A percentile compares a stretch with the other conserved stretches of the same genome.
phyloP scores from a whole-genome alignment of 1,140 invertebrate genomes.

The Musca domestica region DNA sequence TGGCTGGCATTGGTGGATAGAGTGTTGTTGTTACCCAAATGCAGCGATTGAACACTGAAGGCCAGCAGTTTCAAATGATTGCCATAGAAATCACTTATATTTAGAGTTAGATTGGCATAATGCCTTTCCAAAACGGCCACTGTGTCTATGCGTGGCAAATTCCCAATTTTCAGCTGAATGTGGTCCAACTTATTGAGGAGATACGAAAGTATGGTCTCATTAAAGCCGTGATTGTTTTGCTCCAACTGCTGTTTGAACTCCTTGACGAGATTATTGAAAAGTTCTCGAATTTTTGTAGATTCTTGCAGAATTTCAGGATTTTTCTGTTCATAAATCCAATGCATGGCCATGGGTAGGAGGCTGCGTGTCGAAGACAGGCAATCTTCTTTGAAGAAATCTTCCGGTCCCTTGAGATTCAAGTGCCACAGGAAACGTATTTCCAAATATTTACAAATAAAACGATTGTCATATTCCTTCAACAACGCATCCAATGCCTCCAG shows the following conservation, averaged over 20 bases:
- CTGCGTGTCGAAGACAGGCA: slow-evolving; percentile 35
- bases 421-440: slow-evolving; percentile 38
- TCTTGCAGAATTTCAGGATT: slow-evolving; percentile 1
- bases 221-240: slow-evolving; percentile 11
- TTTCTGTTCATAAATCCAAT: slow-evolving; percentile 32
- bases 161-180: slow-evolving; percentile 40
- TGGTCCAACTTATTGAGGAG: slow-evolving; percentile 26
- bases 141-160: slow-evolving; percentile 31
- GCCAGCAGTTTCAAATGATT: slow-evolving; percentile 33
- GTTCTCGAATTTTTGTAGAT: neutral
- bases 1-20: neutral
- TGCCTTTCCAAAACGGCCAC: slow-evolving; percentile 7
- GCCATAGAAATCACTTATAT: slow-evolving; percentile 27
- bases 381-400: slow-evolving; percentile 7
- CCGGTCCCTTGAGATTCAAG: slow-evolving; percentile 27
- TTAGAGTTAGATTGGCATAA: slow-evolving; percentile 31
- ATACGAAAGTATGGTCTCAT: neutral
- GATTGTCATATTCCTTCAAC: slow-evolving; percentile 23
- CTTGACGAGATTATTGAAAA: slow-evolving; percentile 7
- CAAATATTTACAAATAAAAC: slow-evolving; percentile 37
- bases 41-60: slow-evolving; percentile 26
- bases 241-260: slow-evolving; percentile 11
- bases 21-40: slow-evolving; percentile 17
- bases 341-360: slow-evolving; percentile 34
- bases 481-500: slow-evolving; percentile 26